Evolutionary conservation across 2,888 invertebrate genomes (phyloP).

Genomic region (Ceratothoa steindachneri): DNA sequence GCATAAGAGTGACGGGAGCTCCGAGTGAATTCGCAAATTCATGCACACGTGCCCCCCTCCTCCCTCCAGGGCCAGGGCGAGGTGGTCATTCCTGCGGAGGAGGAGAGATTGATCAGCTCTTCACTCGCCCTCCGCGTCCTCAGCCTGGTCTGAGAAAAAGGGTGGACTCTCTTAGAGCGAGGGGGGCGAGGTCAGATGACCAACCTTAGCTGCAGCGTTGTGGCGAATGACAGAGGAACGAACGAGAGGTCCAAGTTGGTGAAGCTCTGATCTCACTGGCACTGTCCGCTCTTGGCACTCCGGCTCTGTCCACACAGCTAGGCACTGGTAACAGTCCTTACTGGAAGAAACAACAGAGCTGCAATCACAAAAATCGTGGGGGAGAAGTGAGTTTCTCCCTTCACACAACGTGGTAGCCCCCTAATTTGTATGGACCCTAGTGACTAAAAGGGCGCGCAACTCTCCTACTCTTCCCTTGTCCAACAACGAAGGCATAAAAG

Average conservation of each 20-base stretch:
- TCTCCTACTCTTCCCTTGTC: too few relatives aligned
- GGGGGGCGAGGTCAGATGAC: too few relatives aligned
- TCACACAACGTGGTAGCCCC: too few relatives aligned
- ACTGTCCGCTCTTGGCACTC: slow-evolving; percentile 22
- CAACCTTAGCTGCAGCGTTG: slow-evolving; percentile 27
- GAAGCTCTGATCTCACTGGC: slow-evolving; percentile 27
- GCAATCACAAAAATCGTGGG: not conserved
- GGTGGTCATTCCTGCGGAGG: slow-evolving; percentile 24
- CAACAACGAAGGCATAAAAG: too few relatives aligned
- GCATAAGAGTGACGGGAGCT: slow-evolving; percentile 19
- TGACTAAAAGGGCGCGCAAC: too few relatives aligned
- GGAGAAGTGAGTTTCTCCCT: too few relatives aligned
- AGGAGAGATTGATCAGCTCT: slow-evolving; percentile 25
- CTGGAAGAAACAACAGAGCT: slow-evolving; percentile 14
- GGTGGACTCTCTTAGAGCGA: too few relatives aligned
- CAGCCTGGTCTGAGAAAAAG: too few relatives aligned
- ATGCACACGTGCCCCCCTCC: too few relatives aligned
- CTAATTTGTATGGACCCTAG: too few relatives aligned
- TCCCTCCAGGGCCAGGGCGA: slow-evolving; percentile 20
- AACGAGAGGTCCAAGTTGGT: slow-evolving; percentile 36
- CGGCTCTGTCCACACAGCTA: slow-evolving; percentile 15
- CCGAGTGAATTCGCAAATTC: too few relatives aligned
- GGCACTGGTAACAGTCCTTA: slow-evolving; percentile 26
- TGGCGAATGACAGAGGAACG: slow-evolving; percentile 29
- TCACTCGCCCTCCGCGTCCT: slow-evolving; percentile 24